A percentile compares a stretch with the other conserved stretches of the same genome.
These are phyloP conservation scores for Halichoerus grypus DNA, from an alignment of 2,113 vertebrate genomes.

Conservation along the genomic window DNA sequence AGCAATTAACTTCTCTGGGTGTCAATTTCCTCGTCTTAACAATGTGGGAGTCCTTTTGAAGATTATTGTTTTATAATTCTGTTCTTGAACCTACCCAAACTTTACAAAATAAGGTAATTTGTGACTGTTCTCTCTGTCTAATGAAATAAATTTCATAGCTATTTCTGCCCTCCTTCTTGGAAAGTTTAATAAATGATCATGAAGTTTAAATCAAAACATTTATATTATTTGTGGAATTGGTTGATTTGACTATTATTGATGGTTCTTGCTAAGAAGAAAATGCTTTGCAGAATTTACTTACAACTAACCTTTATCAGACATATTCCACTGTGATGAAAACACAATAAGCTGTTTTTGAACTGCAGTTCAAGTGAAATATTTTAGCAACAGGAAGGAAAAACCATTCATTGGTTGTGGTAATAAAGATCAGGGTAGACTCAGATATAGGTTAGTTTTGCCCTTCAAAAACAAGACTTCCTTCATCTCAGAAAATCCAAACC, in stretches of 20 bases:
- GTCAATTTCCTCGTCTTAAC: slow-evolving; percentile 19
- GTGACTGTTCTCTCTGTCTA: slow-evolving; percentile 6
- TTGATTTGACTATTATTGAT: slow-evolving; percentile 31
- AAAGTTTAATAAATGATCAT: slow-evolving; percentile 39
- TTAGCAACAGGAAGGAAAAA: slow-evolving; percentile 29
- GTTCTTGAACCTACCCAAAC: slow-evolving; percentile 15
- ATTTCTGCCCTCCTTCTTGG: not conserved
- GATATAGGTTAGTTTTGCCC: not conserved
- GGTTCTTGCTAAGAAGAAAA: slow-evolving; percentile 53
- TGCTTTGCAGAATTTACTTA: slow-evolving; percentile 47
- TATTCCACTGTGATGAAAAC: not conserved
- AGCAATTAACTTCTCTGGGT: not conserved
- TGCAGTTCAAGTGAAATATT: slow-evolving; percentile 10
- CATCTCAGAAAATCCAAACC: slow-evolving; percentile 56
- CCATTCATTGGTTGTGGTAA: not conserved
- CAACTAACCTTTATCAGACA: slow-evolving; percentile 1
- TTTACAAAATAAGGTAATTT: slow-evolving; percentile 61
- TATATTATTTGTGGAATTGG: not conserved
- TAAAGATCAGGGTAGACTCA: slow-evolving; percentile 8
- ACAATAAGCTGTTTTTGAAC: not conserved
- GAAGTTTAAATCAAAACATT: slow-evolving; percentile 56
- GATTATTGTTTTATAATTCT: slow-evolving; percentile 51
- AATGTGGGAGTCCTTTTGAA: not conserved
- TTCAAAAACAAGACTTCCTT: slow-evolving; percentile 63
- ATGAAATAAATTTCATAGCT: slow-evolving; percentile 47